phyloP scores from a whole-genome alignment of 2,113 vertebrate species.

The Gambusia affinis region DNA sequence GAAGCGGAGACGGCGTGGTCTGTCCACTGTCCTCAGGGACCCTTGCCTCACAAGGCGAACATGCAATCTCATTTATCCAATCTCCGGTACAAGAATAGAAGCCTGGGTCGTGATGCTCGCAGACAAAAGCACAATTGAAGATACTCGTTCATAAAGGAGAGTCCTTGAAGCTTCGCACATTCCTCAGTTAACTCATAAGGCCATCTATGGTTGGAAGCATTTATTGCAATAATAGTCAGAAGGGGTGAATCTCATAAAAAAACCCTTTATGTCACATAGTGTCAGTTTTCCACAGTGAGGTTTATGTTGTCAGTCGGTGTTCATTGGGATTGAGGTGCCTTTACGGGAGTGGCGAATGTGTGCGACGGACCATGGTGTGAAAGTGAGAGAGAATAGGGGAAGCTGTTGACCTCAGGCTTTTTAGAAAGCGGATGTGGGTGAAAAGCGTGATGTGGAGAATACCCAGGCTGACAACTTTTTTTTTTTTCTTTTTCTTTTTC shows the following conservation, averaged over 20 bases:
- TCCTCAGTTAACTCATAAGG: conserved; percentile 45
- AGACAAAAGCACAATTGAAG: conserved; percentile 56
- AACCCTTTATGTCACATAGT: conserved; percentile 23
- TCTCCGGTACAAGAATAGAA: conserved; percentile 69
- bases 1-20: conserved; percentile 61
- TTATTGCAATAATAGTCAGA: conserved; percentile 18
- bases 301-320: conserved; percentile 29
- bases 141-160: conserved; percentile 54
- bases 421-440: conserved; percentile 76
- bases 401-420: conserved; percentile 72
- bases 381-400: conserved; percentile 77
- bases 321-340: conserved; percentile 38
- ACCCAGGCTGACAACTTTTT: conserved; percentile 25
- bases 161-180: conserved; percentile 55
- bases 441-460: conserved; percentile 53
- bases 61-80: conserved; percentile 67
- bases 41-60: conserved; percentile 65
- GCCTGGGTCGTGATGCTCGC: conserved; percentile 52
- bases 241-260: conserved; percentile 25
- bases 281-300: conserved; percentile 4
- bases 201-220: conserved; percentile 26
- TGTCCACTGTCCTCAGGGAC: conserved; percentile 56
- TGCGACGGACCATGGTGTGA: conserved; percentile 64
- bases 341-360: conserved; percentile 38
- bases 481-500: conserved; percentile 17